Evolutionary conservation across 2,888 invertebrate genomes (phyloP).

Genomic region (Bibio marci): DNA sequence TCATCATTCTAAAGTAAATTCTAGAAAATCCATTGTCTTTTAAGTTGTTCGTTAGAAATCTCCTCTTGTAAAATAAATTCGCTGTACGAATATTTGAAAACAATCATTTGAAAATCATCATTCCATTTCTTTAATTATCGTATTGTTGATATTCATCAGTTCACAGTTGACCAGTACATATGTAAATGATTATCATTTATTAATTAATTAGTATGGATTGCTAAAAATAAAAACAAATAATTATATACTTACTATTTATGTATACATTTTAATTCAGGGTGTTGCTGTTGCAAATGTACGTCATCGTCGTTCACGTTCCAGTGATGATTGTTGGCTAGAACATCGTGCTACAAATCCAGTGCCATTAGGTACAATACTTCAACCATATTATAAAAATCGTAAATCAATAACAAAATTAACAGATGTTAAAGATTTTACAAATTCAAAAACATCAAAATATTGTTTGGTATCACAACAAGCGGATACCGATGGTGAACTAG

Average conservation of each 20-base stretch:
- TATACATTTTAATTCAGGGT: slow-evolving; percentile 31
- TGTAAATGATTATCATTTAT: too few species aligned
- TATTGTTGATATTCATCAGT: too few species aligned
- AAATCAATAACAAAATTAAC: slow-evolving; percentile 72
- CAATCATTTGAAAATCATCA: too few species aligned
- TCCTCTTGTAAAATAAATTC: too few species aligned
- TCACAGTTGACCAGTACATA: too few species aligned
- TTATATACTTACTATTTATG: not conserved
- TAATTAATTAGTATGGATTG: too few species aligned
- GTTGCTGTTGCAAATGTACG: slow-evolving; percentile 51
- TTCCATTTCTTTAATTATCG: too few species aligned
- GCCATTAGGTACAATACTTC: slow-evolving; percentile 75
- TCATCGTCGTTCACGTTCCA: slow-evolving; percentile 67
- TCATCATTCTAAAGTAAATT: too few species aligned
- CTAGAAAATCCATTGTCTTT: too few species aligned
- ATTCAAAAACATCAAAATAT: slow-evolving; percentile 63
- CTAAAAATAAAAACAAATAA: too few species aligned
- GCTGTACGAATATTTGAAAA: too few species aligned
- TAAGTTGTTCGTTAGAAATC: too few species aligned
- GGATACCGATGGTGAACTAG: slow-evolving; percentile 81
- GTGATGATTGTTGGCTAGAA: slow-evolving; percentile 68
- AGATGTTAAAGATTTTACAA: slow-evolving; percentile 56
- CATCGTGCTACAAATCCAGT: slow-evolving; percentile 68
- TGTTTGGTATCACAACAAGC: slow-evolving; percentile 84
- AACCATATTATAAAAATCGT: slow-evolving; percentile 65